Evolutionary conservation across 2,113 vertebrate species (phyloP).

Genomic region (Natator depressus): DNA sequence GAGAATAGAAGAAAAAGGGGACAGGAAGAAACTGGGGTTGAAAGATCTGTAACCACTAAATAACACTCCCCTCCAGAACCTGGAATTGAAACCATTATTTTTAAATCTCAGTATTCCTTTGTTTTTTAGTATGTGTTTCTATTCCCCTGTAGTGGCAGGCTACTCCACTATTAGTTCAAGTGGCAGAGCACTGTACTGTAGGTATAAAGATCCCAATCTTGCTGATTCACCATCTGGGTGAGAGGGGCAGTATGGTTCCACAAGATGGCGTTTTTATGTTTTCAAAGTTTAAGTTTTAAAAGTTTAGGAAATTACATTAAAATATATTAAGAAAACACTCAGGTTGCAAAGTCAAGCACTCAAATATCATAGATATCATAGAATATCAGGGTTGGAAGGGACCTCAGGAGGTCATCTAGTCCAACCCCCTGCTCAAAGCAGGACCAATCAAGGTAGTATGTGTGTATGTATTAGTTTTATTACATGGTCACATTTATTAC

Average conservation of each 20-base stretch:
- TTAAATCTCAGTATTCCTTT: too few species aligned
- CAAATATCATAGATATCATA: background rate
- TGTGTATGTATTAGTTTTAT: background rate
- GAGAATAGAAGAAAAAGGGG: background rate
- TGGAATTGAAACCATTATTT: too few species aligned
- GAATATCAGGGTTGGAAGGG: too few species aligned
- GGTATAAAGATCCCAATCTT: fast-evolving
- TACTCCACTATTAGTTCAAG: background rate
- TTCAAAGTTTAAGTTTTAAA: background rate
- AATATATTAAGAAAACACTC: background rate
- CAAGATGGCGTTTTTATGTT: background rate
- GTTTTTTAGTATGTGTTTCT: background rate
- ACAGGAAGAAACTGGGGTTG: background rate
- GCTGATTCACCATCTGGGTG: background rate
- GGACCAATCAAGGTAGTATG: background rate
- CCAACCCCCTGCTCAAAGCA: too few species aligned
- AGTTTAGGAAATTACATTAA: background rate
- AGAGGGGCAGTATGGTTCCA: background rate
- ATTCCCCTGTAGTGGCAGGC: background rate
- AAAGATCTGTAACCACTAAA: background rate
- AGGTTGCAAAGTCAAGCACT: background rate
- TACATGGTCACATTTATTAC: background rate
- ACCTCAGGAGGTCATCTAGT: too few species aligned
- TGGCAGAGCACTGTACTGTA: background rate
- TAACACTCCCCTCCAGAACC: background rate